Base-by-base conservation (phyloP, 1,140 invertebrate species). In the Cherax destructor region DNA sequence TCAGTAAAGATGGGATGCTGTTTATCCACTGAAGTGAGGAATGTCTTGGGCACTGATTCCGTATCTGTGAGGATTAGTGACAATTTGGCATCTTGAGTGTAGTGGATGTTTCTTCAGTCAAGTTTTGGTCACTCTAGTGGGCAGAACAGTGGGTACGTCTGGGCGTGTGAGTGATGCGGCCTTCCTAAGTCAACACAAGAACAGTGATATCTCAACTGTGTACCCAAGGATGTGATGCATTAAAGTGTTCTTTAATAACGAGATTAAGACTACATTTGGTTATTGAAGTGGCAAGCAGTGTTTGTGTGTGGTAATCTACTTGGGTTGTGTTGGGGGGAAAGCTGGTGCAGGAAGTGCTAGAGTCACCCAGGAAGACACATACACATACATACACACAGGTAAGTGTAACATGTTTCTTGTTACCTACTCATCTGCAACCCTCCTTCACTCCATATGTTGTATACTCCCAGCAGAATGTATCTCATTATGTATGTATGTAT, bases 41-140 rank as follows among this genome's bases (percentile, higher is more conserved):
- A 59, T 10, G 2, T 59, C 9, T 52, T 86, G 85, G 85, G 78
- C 84, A 86, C 79, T 24, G 52, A 52, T 24, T 4, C 49, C n/a
- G 86, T 30, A 65, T 59, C 47, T 21, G 90, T 91, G 90, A 91
- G 90, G 59, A 30, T 91, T 91, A 91, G 88, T n/a, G 90, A 61
- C 84, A 91, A 76, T 86, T 91, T 91, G 90, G 90, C 90, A 91
- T 91, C 90, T 91, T 74, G 84, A 87, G 90, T 80, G 85, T 80
- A 69, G 77, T 91, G 84, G 90, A 83, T 86, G 84, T 91, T 87
- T 84, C 90, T 72, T 83, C 84, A 91, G 90, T 91, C 90, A 91
- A 91, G 90, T 91, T 84, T 86, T 91, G 90, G 84, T 91, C 85
- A 87, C 65, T 83, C 85, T 61, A 86, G 90, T 91, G 90, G 90